A percentile compares a stretch with the other conserved stretches of the same genome.
phyloP scores from a whole-genome alignment of 2,888 invertebrate genomes.

The Cerceris ruficornis region DNA sequence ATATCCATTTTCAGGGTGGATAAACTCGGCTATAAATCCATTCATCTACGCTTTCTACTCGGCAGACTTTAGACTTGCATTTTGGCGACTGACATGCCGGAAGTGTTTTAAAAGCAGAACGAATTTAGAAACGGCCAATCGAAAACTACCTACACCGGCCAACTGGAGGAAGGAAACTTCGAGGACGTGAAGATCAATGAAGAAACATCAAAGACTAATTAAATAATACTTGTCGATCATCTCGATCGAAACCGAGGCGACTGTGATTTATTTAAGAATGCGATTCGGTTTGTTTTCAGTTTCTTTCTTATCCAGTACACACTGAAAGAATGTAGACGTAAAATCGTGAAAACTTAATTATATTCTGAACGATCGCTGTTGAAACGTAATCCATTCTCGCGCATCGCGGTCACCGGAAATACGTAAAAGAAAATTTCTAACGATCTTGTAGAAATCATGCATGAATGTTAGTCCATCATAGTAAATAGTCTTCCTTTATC shows the following conservation, averaged over 20 bases:
- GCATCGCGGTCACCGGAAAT: background rate
- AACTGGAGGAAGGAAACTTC: slow-evolving; percentile 64
- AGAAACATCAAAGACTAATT: background rate
- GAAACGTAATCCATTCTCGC: background rate
- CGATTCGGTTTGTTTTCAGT: background rate
- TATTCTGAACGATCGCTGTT: background rate
- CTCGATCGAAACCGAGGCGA: slow-evolving; percentile 19
- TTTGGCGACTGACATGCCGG: slow-evolving; percentile 91
- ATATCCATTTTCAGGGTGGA: slow-evolving; percentile 85
- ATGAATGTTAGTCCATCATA: slow-evolving; percentile 24
- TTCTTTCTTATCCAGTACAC: background rate
- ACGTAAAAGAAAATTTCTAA: background rate
- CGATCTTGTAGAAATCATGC: background rate
- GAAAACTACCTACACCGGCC: slow-evolving; percentile 59
- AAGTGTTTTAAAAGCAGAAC: slow-evolving; percentile 84
- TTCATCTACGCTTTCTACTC: slow-evolving; percentile 96
- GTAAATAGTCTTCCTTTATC: slow-evolving; percentile 34
- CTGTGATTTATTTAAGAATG: slow-evolving; percentile 39
- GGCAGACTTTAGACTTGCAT: slow-evolving; percentile 92
- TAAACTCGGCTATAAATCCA: slow-evolving; percentile 94
- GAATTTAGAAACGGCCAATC: slow-evolving; percentile 74
- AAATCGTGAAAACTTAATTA: background rate
- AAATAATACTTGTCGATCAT: slow-evolving; percentile 5
- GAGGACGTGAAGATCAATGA: slow-evolving; percentile 56
- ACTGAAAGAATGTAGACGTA: background rate